phyloP scores from a whole-genome alignment of 2,113 vertebrate species.

The Notiomystis cincta region DNA sequence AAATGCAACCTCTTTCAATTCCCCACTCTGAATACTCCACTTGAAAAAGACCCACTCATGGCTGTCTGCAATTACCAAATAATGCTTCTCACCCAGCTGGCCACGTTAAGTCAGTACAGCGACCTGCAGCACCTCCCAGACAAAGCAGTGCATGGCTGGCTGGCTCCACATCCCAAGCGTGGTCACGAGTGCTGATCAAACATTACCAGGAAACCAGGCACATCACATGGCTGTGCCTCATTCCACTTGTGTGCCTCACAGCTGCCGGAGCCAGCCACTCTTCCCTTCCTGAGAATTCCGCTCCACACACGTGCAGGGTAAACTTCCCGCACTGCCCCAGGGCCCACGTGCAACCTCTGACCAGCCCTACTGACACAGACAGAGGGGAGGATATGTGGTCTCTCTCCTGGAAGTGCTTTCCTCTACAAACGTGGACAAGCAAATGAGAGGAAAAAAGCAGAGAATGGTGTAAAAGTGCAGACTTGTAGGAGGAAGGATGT shows the following conservation, averaged over 20 bases:
- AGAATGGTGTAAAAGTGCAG: not conserved
- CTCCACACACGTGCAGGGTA: not conserved
- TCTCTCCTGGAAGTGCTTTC: not conserved
- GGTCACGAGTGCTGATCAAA: not conserved
- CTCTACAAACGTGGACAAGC: not conserved
- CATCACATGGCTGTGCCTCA: not conserved
- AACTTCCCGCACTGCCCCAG: not conserved
- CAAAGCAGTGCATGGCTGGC: not conserved
- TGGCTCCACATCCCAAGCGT: not conserved
- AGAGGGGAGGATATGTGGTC: fast-evolving
- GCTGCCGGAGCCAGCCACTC: not conserved
- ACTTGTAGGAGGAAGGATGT: not conserved
- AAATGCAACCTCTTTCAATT: not conserved
- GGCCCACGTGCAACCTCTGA: no score
- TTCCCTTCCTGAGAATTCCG: fast-evolving
- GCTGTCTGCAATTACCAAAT: not conserved
- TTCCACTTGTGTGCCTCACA: not conserved
- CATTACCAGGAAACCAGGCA: not conserved
- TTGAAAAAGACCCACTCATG: not conserved
- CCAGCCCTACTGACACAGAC: not conserved
- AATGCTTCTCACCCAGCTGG: not conserved
- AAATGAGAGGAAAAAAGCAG: not conserved
- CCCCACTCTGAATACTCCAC: not conserved
- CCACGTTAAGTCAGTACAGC: not conserved
- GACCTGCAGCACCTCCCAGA: not conserved